These are phyloP conservation scores for Macaca fascicularis DNA, from an alignment of 2,113 vertebrate genomes.

Conservation along the genomic window T2T-MFA8v1.1 NC_088376.1:125467501-125468000, in stretches of 20 bases:
- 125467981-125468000: neutral
- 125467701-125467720: constrained; percentile 99
- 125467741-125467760: constrained; percentile 99
- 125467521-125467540: neutral
- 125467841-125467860: neutral
- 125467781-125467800: constrained; percentile 99
- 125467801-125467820: constrained; percentile 99
- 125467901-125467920: neutral
- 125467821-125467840: constrained; percentile 54
- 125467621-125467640: neutral
- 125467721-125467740: constrained; percentile 98
- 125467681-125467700: constrained; percentile 99
- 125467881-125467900: neutral
- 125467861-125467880: neutral
- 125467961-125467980: neutral
- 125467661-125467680: neutral
- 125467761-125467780: constrained; percentile 98
- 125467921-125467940: neutral
- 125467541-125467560: constrained; percentile 61
- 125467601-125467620: neutral
- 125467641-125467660: neutral
- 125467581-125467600: neutral
- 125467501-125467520: neutral
- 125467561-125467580: neutral
- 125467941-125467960: neutral